A percentile compares a stretch with the other conserved stretches of the same genome.
Conservation (phyloP, 2,113 vertebrate genomes). For the Mesoclemmys tuberculata region DNA sequence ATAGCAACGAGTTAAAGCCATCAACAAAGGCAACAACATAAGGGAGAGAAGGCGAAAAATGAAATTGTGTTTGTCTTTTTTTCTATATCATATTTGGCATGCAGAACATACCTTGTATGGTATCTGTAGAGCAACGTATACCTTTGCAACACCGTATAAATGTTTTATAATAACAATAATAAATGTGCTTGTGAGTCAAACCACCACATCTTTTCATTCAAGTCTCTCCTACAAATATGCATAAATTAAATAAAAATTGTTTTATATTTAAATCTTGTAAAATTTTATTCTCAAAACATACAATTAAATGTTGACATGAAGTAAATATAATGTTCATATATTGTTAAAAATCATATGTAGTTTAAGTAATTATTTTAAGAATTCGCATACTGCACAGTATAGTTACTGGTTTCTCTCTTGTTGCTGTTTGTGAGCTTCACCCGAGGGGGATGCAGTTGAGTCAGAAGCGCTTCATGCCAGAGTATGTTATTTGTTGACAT, state of each 20-base stretch:
- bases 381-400: neutral
- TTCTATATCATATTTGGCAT: fast-evolving
- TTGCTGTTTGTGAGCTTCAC: neutral
- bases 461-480: neutral
- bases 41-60: neutral
- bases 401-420: neutral
- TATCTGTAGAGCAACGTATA: neutral
- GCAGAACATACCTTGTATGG: neutral
- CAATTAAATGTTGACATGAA: neutral
- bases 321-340: neutral
- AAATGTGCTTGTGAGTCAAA: neutral
- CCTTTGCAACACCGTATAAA: neutral
- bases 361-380: neutral
- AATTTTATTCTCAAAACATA: neutral
- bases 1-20: neutral
- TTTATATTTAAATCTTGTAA: neutral
- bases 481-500: neutral
- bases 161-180: neutral
- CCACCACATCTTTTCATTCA: neutral
- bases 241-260: neutral
- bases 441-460: neutral
- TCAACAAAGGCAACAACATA: neutral
- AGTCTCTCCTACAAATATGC: neutral
- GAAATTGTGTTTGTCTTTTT: neutral
- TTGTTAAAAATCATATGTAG: neutral